These are phyloP conservation scores for Diacarnus erythraeanus DNA, from an alignment of 37 sponge, comb jelly and placozoan species.

Conservation along the genomic window DNA sequence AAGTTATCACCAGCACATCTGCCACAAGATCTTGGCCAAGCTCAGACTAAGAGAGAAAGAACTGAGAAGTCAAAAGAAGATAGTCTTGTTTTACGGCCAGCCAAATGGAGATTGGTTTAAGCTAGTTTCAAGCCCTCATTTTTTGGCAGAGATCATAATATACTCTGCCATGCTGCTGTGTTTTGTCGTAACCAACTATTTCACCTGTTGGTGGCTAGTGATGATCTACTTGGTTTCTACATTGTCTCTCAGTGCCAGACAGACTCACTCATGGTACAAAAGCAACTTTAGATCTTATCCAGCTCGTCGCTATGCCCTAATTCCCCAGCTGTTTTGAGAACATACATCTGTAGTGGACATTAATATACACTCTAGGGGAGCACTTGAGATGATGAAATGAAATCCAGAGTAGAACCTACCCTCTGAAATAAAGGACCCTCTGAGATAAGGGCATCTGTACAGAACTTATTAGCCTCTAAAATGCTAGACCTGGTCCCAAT, in stretches of 20 bases:
- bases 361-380: no score
- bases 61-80: not conserved
- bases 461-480: no score
- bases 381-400: no score
- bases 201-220: slow-evolving; percentile 10
- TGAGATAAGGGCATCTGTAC: no score
- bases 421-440: no score
- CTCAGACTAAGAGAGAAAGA: slow-evolving; percentile 27
- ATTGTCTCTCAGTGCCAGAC: slow-evolving; percentile 40
- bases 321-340: slow-evolving; percentile 45
- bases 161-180: slow-evolving; percentile 51
- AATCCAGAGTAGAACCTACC: no score
- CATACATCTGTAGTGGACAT: no score
- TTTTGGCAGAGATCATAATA: slow-evolving; percentile 75
- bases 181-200: not conserved
- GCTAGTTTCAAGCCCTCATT: slow-evolving; percentile 75
- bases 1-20: slow-evolving; percentile 69
- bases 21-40: slow-evolving; percentile 74
- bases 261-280: slow-evolving; percentile 64
- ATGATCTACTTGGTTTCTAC: not conserved
- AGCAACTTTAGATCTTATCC: slow-evolving; percentile 66
- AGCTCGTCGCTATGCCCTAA: slow-evolving; percentile 30
- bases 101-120: slow-evolving; percentile 90
- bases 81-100: slow-evolving; percentile 9
- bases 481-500: no score